Base-by-base conservation (phyloP, 2,797 vertebrate species). In the Heliangelus exortis region DNA sequence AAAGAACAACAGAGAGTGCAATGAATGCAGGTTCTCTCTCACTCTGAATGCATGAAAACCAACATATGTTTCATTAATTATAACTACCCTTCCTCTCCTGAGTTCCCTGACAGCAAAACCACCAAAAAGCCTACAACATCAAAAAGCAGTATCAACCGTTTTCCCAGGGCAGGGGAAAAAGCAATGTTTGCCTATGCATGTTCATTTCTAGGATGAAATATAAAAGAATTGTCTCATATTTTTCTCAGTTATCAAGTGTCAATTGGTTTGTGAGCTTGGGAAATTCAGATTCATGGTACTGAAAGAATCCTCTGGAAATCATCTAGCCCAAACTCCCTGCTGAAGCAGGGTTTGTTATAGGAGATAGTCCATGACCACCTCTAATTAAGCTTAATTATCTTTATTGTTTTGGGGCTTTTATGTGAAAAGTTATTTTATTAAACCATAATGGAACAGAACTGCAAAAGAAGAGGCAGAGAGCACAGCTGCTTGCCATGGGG, bases 351-450 rank as follows among this genome's bases (percentile, higher is more conserved):
- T 15, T 72, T 20, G 22, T 26, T 47, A n/a, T 3, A n/a, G 14
- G 13, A 19, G 16, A 19, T 48, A 29, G 23, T 6, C 39, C 1
- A 19, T 69, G 39, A 29, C 33, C 16, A 6, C 0, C 0, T 41
- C 29, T 15, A 12, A 33, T 41, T 31, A 66, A 33, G 8, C 48
- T 65, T 18, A 29, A 51, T 33, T 81, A 53, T 65, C 26, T 54
- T n/a, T 2, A 26, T 51, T 26, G 15, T 53, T 53, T 22, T 31
- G 26, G 2, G 0, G 26, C 47, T 74, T 61, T 53, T 3, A 61
- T 51, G 28, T 55, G 20, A 17, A 15, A 69, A 66, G 25, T 11
- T 71, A 39, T 61, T 55, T 59, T 61, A 51, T 36, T 77, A 55
- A 68, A 50, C 17, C 47, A 23, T 33, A 20, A 28, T 9, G 13